Evolutionary conservation across 2,888 invertebrate species (phyloP).

Genomic region (Drosophila pseudotakahashii): DNA sequence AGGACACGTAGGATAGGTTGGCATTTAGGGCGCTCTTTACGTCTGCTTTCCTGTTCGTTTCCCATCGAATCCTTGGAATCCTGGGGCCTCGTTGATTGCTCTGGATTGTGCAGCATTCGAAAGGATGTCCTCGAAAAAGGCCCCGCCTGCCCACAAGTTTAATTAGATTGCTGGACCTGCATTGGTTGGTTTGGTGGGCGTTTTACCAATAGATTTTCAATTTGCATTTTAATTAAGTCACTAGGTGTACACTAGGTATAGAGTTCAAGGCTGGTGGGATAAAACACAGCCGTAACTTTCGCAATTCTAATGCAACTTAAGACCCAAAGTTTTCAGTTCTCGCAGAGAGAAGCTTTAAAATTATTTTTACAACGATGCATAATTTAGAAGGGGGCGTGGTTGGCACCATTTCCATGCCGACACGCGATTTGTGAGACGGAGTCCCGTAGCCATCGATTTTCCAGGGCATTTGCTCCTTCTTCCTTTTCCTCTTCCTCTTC

Average conservation of each 20-base stretch:
- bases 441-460: slow-evolving; percentile 30
- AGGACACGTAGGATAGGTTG: slow-evolving; percentile 23
- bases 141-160: slow-evolving; percentile 35
- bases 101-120: slow-evolving; percentile 9
- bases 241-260: neutral
- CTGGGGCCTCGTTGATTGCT: slow-evolving; percentile 18
- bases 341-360: slow-evolving; percentile 4
- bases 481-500: neutral
- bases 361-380: slow-evolving; percentile 24
- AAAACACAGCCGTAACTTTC: neutral
- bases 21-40: slow-evolving; percentile 48
- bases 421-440: slow-evolving; percentile 56
- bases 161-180: slow-evolving; percentile 49
- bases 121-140: slow-evolving; percentile 1
- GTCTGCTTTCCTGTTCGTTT: slow-evolving; percentile 15
- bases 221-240: slow-evolving; percentile 61
- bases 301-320: neutral
- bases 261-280: slow-evolving; percentile 34
- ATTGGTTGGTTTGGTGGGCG: slow-evolving; percentile 47
- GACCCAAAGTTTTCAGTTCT: slow-evolving; percentile 2
- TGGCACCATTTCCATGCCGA: slow-evolving; percentile 30
- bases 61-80: slow-evolving; percentile 12
- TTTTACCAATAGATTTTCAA: slow-evolving; percentile 42
- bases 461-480: neutral
- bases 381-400: slow-evolving; percentile 8